These are phyloP conservation scores for Saccopteryx bilineata DNA, from an alignment of 2,113 vertebrate species.

Conservation along the genomic window DNA sequence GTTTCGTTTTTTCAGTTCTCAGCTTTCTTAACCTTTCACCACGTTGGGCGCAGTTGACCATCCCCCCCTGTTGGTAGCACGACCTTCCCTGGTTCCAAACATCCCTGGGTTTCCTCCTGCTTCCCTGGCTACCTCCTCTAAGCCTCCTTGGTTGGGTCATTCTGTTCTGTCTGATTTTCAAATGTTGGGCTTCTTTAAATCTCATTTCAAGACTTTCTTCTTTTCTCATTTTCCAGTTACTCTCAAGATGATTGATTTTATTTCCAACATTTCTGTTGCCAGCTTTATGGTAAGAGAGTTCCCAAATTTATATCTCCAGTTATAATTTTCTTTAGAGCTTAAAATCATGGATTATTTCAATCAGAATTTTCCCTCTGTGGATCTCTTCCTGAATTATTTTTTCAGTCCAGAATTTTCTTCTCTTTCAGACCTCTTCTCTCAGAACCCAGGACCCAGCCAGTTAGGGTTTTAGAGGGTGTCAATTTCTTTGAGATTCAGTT, in stretches of 20 bases:
- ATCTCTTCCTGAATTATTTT: slow-evolving; percentile 3
- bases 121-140: not conserved
- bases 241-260: slow-evolving; percentile 9
- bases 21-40: not conserved
- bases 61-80: not conserved
- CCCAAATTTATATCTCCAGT: not conserved
- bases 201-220: not conserved
- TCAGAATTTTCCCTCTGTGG: not conserved
- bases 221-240: slow-evolving; percentile 24
- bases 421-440: not conserved
- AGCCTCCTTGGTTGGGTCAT: not conserved
- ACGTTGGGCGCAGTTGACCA: not conserved
- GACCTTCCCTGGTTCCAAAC: not conserved
- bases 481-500: slow-evolving; percentile 29
- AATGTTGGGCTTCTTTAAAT: not conserved
- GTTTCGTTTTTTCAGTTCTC: not conserved
- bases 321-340: slow-evolving; percentile 23
- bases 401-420: not conserved
- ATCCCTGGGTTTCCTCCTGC: not conserved
- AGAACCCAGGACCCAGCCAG: not conserved
- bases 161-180: not conserved
- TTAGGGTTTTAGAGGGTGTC: not conserved
- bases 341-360: not conserved
- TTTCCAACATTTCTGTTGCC: not conserved
- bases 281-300: not conserved